phyloP scores from a whole-genome alignment of 2,888 invertebrate genomes.

The Dicyrtomina minuta region DNA sequence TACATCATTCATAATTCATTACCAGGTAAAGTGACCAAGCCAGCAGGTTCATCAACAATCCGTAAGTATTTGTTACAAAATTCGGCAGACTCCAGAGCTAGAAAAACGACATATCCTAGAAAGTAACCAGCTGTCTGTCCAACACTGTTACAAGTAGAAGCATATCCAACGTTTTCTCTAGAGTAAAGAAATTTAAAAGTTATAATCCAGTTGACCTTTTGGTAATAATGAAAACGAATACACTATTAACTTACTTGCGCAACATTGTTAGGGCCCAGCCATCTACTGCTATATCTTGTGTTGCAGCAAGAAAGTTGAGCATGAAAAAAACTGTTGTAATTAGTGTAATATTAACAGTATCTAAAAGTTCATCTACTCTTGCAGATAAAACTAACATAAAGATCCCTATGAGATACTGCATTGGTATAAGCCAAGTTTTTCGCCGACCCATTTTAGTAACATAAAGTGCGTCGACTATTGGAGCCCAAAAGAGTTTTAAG shows the following conservation, averaged over 20 bases:
- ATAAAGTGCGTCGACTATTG: conserved; percentile 92
- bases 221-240: too few species aligned
- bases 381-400: conserved; percentile 86
- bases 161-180: conserved; percentile 92
- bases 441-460: conserved; percentile 81
- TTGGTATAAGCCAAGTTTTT: conserved; percentile 93
- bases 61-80: conserved; percentile 94
- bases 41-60: conserved; percentile 67
- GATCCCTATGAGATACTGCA: conserved; percentile 84
- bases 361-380: conserved; percentile 73
- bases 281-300: conserved; percentile 99
- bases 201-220: too few species aligned
- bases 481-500: conserved; percentile 95
- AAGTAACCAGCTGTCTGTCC: conserved; percentile 98
- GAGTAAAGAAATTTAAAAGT: conserved; percentile 55
- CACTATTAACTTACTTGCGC: conserved; percentile 66
- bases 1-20: conserved; percentile 26
- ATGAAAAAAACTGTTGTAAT: conserved; percentile 85
- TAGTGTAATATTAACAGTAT: conserved; percentile 68
- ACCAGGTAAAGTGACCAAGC: conserved; percentile 69
- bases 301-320: conserved; percentile 94
- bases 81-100: conserved; percentile 91
- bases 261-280: conserved; percentile 99
- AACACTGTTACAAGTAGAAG: conserved; percentile 97
- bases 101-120: conserved; percentile 92